Base-by-base conservation (phyloP, 2,888 invertebrate genomes). In the Falcaria lacertinaria region DNA sequence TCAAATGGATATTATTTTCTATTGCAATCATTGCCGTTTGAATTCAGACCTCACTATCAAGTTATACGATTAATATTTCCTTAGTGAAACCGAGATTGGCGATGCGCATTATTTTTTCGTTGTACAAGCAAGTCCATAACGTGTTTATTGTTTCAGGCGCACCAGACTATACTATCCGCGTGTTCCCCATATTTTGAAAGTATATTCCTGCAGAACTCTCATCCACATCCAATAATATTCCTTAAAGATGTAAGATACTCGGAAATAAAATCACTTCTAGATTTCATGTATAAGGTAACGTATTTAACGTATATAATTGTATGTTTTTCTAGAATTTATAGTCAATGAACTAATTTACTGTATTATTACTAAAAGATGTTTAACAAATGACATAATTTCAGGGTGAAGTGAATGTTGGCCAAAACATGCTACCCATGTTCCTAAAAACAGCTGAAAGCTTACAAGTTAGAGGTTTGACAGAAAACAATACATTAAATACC, bases 101-200 rank as follows among this genome's bases (percentile, higher is more conserved):
- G n/a, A n/a, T n/a, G n/a, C n/a, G n/a, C n/a, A n/a, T n/a, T n/a
- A n/a, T n/a, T n/a, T n/a, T n/a, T n/a, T n/a, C n/a, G n/a, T n/a
- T n/a, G 28, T 28, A 11, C 11, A 28, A 7, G 28, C 3, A 11
- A 28, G 11, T 11, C 7, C 28, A 11, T 28, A 2, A 11, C 11
- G 11, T 41, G 57, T 63, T 42, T 57, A 39, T 79, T 81, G 74
- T 91, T 92, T 60, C 89, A 94, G 92, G 97, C 97, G 75, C 97
- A 97, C 90, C 96, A 97, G 90, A 96, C 96, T 63, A 96, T 97
- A 86, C 91, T 97, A 64, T 97, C 97, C 52, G 97, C 97, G 68
- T 97, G 97, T 90, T 97, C 97, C 90, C 96, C 97, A 57, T 97
- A 97, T 90, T 97, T 97, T 88, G 96, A 97, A 91, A 95, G 92